A percentile compares a stretch with the other conserved stretches of the same genome.
These are phyloP conservation scores for Drosophila burlai DNA, from an alignment of 1,140 invertebrate species.

Conservation along the genomic window DNA sequence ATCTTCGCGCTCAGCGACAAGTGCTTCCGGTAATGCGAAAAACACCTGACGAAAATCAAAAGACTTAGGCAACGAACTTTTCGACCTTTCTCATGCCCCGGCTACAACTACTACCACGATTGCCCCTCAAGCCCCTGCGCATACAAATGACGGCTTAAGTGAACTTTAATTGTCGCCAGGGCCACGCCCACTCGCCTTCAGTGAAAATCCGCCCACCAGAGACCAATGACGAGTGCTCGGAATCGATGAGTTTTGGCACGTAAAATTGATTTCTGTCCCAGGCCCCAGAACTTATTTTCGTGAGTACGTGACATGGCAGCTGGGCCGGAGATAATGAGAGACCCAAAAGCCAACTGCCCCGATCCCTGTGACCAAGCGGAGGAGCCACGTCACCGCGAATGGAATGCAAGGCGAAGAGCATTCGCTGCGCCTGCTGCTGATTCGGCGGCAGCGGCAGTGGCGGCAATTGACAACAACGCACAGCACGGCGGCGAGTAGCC, in stretches of 20 bases:
- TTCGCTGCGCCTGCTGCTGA: conserved; percentile 59
- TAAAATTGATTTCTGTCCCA: conserved; percentile 42
- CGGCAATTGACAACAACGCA: conserved; percentile 24
- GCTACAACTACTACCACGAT: background rate
- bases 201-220: conserved; percentile 16
- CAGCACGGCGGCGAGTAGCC: conserved; percentile 25
- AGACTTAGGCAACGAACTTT: conserved; percentile 76
- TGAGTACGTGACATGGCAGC: conserved; percentile 49
- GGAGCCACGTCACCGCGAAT: conserved; percentile 59
- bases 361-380: background rate
- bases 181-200: conserved; percentile 34
- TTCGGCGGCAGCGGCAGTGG: conserved; percentile 1
- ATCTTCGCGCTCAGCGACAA: conserved; percentile 17
- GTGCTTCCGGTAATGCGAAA: conserved; percentile 64
- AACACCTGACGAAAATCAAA: conserved; percentile 54
- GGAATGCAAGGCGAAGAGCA: conserved; percentile 78
- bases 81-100: conserved; percentile 56
- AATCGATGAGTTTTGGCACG: conserved; percentile 49
- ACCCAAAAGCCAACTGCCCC: conserved; percentile 9
- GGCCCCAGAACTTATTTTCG: conserved; percentile 46
- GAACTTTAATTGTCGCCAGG: conserved; percentile 52
- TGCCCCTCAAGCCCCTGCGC: conserved; percentile 10
- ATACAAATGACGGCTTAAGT: conserved; percentile 46
- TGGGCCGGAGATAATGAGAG: conserved; percentile 34
- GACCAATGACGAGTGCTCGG: conserved; percentile 2